Evolutionary conservation across 2,113 vertebrate species (phyloP), one percentile per base, ranked within the genome.

Genomic region (Hemiprocne comata): DNA sequence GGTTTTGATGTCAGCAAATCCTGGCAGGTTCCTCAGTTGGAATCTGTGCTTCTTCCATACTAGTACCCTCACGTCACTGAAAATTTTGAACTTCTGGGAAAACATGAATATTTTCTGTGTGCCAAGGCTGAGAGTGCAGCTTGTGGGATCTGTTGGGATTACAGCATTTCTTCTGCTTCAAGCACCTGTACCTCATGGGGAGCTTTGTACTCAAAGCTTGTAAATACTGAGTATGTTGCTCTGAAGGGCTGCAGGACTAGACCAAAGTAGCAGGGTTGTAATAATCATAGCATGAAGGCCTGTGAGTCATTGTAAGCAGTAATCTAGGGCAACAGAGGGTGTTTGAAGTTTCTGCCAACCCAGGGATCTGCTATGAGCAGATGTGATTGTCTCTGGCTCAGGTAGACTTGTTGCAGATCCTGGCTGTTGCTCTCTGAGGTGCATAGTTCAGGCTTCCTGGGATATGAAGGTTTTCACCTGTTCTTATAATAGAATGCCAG

Each of bases 191-290:
- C 38, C 76, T 93, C 57, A 13, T 53, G 71, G 51, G 75, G 72
- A 88, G 40, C 87, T 95, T 65, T 84, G 85, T 81, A 16, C 48
- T 81, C 83, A 31, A 24, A 93, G 60, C 61, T 87, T 86, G 72
- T 38, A 48, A 81, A 74, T 57, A 8, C 64, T 18, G 55, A 65
- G 11, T 9, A 4, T 93, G 90, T 78, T 5, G 0, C 46, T 78
- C 66, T 25, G 34, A 71, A 90, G 72, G 54, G 67, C 81, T 87
- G 62, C 71, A 70, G 85, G 66, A 79, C 31, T n/a, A 50, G 11
- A 31, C 4, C 58, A 58, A 87, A 93, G 84, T 77, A 71, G 79
- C 84, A 65, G 54, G n/a, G 7, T 44, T 93, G 85, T 44, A 18
- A 40, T 51, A 61, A 50, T 36, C 60, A 85, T 71, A 61, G 25